phyloP scores from a whole-genome alignment of 2,888 invertebrate genomes.

The Tipula unca region DNA sequence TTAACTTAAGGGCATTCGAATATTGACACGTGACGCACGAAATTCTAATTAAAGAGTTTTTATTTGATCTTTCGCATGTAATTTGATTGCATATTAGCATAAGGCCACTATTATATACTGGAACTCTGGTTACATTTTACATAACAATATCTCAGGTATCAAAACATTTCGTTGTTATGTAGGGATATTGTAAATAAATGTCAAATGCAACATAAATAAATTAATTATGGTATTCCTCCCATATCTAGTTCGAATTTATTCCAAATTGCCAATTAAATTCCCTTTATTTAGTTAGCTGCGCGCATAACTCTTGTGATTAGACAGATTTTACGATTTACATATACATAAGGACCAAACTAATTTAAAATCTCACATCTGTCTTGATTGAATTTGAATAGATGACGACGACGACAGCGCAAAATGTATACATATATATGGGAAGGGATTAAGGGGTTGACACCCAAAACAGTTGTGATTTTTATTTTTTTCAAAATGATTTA shows the following conservation, averaged over 20 bases:
- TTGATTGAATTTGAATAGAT: background rate
- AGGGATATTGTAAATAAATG: background rate
- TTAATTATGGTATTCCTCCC: background rate
- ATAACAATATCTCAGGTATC: background rate
- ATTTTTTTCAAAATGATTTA: background rate
- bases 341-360: background rate
- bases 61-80: background rate
- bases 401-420: background rate
- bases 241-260: background rate
- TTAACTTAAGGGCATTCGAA: background rate
- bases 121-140: background rate
- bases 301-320: slow-evolving; percentile 2
- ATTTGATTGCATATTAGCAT: background rate
- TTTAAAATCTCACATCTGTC: slow-evolving; percentile 8
- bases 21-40: background rate
- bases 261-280: background rate
- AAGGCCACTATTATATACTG: background rate
- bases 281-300: background rate
- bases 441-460: slow-evolving; percentile 2
- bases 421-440: background rate
- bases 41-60: background rate
- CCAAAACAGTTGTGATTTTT: slow-evolving; percentile 8
- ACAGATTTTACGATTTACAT: background rate
- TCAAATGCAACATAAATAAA: background rate
- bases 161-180: background rate